These are phyloP conservation scores for Crepidodera aurea DNA, from an alignment of 2,888 invertebrate species.

Conservation along the genomic window DNA sequence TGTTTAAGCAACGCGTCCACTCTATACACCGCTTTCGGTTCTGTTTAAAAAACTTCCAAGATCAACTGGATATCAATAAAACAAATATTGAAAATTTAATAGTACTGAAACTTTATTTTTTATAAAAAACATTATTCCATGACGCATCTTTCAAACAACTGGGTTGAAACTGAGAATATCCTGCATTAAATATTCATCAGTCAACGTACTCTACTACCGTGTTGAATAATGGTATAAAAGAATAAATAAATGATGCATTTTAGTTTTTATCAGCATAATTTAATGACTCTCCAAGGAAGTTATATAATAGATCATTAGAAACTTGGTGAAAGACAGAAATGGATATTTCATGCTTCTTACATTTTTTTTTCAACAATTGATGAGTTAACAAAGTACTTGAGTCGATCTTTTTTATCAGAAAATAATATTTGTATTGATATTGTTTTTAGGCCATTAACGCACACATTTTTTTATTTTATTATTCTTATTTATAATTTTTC, in stretches of 20 bases:
- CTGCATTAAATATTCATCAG: conserved; percentile 63
- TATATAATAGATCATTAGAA: conserved; percentile 11
- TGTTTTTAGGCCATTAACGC: too few species aligned
- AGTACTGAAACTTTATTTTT: too few species aligned
- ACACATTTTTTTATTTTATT: too few species aligned
- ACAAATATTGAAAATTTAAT: too few species aligned
- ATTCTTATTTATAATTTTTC: too few species aligned
- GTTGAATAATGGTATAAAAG: neutral
- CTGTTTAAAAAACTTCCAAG: too few species aligned
- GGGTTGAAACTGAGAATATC: conserved; percentile 96
- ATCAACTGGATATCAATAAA: too few species aligned
- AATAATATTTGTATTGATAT: too few species aligned
- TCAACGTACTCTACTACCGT: neutral
- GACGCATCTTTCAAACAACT: too few species aligned
- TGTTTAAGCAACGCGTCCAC: too few species aligned
- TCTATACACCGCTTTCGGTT: too few species aligned
- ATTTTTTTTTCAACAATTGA: neutral
- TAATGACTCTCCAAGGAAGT: neutral
- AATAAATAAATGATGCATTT: neutral
- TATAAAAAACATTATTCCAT: too few species aligned
- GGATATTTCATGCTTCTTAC: neutral
- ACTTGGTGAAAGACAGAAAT: conserved; percentile 5
- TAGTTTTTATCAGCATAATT: neutral
- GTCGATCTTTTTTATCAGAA: neutral
- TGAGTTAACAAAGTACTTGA: neutral